Conservation (phyloP, 1,140 invertebrate species). For the Chrysopa pallens region DNA sequence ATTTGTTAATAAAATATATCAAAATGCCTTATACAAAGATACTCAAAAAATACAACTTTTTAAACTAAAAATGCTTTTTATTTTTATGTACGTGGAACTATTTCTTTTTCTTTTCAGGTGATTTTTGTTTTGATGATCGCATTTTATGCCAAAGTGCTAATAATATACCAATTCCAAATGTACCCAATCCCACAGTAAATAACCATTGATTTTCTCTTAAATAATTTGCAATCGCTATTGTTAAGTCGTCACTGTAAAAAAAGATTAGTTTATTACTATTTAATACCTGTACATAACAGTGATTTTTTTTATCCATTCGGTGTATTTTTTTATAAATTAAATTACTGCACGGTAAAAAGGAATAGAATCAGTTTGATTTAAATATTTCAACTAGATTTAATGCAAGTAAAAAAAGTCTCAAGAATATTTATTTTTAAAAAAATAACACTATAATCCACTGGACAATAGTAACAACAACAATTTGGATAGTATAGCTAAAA, state of each 20-base stretch:
- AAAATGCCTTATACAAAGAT: too few species aligned
- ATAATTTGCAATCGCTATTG: conserved; percentile 40
- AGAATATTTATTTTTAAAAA: too few species aligned
- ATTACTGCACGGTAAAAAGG: neutral
- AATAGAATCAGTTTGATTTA: too few species aligned
- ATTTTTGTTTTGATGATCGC: conserved; percentile 23
- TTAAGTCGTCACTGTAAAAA: conserved; percentile 44
- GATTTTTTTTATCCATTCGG: neutral
- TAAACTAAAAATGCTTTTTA: conserved; percentile 6
- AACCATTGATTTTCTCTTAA: conserved; percentile 46
- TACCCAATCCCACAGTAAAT: conserved; percentile 40
- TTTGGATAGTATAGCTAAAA: too few species aligned
- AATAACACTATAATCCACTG: too few species aligned
- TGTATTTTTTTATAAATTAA: neutral
- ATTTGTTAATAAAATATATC: too few species aligned
- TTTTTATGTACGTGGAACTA: conserved; percentile 1
- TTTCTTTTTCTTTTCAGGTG: conserved; percentile 31
- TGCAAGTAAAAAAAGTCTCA: too few species aligned
- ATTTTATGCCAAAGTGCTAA: conserved; percentile 31
- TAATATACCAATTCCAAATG: conserved; percentile 35
- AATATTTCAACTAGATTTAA: too few species aligned
- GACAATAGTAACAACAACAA: too few species aligned
- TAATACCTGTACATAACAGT: conserved; percentile 1
- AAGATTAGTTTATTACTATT: neutral
- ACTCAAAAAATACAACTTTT: conserved; percentile 4